These are phyloP conservation scores for Cryptotermes secundus DNA, from an alignment of 1,140 invertebrate genomes.

Conservation along the genomic window DNA sequence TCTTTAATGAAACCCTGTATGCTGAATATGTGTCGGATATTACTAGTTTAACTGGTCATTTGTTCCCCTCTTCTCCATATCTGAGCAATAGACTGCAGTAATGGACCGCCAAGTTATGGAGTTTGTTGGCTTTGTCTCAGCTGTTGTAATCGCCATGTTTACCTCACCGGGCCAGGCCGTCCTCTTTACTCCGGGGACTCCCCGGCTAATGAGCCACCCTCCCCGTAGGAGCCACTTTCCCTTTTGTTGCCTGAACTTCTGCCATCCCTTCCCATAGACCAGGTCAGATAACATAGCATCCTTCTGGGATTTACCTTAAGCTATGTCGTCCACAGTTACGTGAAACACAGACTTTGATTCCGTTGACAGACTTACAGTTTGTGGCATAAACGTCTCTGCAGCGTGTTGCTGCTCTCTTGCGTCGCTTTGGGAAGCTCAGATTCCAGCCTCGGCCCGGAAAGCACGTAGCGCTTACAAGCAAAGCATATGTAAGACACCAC, in stretches of 20 bases:
- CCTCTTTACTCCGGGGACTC: background rate
- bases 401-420: background rate
- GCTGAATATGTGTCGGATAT: too few relatives aligned
- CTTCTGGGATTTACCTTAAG: conserved; percentile 2
- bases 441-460: too few relatives aligned
- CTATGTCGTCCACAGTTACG: background rate
- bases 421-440: background rate
- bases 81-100: conserved; percentile 2
- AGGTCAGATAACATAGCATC: conserved; percentile 10
- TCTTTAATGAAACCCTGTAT: too few relatives aligned
- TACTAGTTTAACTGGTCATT: background rate
- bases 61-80: background rate
- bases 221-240: background rate
- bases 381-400: background rate
- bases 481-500: too few relatives aligned
- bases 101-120: background rate
- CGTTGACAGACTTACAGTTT: background rate
- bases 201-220: conserved; percentile 8
- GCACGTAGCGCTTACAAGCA: too few relatives aligned
- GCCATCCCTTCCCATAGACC: background rate
- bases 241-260: conserved; percentile 8
- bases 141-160: conserved; percentile 12
- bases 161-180: background rate
- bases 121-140: background rate
- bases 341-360: background rate